These are phyloP conservation scores for Doryteuthis pealeii DNA, from an alignment of 1,140 invertebrate genomes.

Conservation along the genomic window DNA sequence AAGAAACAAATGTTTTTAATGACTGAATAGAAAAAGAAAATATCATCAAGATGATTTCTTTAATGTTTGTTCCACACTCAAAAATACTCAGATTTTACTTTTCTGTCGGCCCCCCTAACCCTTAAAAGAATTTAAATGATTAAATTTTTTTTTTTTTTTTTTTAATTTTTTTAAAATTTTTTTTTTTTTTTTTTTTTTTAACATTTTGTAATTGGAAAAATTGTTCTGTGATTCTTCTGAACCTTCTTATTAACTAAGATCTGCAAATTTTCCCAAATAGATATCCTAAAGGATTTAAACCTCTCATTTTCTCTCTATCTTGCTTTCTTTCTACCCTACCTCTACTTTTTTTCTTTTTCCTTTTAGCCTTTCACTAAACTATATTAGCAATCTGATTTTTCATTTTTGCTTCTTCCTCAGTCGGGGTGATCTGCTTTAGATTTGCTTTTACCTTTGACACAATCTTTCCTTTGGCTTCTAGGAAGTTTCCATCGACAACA, in stretches of 20 bases:
- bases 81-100: no score
- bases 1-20: no score
- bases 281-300: no score
- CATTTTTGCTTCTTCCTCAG: conserved; percentile 9
- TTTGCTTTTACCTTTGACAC: conserved; percentile 11
- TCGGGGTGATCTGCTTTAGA: conserved; percentile 10
- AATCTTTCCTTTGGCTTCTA: conserved; percentile 9
- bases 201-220: neutral
- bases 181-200: conserved; percentile 4
- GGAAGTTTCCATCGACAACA: conserved; percentile 12
- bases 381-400: neutral
- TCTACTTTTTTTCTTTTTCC: neutral
- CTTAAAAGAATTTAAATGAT: no score
- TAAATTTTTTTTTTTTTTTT: neutral
- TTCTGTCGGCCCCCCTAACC: no score
- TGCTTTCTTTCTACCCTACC: neutral
- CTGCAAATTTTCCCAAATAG: no score
- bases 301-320: neutral
- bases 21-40: no score
- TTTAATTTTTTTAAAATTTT: neutral
- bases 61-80: no score
- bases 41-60: no score
- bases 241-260: no score
- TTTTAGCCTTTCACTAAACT: neutral
- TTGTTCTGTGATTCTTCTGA: no score